Percentiles rank a stretch among this genome's conserved stretches.
Conservation (phyloP, 2,888 invertebrate species). For the Acanthosepion lycidas region DNA sequence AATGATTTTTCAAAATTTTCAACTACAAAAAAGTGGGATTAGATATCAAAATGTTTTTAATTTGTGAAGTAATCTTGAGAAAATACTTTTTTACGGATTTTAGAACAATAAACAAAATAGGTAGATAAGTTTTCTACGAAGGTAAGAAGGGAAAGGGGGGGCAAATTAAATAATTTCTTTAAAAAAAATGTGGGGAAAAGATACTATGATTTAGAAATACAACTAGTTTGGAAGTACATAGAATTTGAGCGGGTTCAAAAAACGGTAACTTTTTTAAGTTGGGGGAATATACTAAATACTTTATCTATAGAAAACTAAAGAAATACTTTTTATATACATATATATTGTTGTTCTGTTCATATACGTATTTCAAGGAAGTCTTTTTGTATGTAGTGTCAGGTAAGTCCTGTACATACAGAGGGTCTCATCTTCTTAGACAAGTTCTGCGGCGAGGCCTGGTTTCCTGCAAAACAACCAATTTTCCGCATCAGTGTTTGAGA, state of each 20-base stretch:
- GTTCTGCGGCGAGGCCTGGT: conserved; percentile 2
- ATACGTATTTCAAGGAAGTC: background rate
- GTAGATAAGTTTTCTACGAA: background rate
- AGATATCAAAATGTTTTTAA: background rate
- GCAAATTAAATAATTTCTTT: background rate
- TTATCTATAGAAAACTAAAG: too few species aligned
- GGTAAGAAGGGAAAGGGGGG: background rate
- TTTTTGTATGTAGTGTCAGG: background rate
- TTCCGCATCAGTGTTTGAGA: conserved; percentile 1
- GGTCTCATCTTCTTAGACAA: background rate
- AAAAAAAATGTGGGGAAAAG: background rate
- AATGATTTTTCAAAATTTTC: background rate
- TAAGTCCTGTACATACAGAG: background rate
- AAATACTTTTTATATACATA: background rate
- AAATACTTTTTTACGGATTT: background rate
- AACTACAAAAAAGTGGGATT: background rate
- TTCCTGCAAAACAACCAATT: background rate
- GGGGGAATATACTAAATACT: too few species aligned
- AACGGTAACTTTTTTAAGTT: background rate
- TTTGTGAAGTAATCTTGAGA: background rate
- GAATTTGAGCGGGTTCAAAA: background rate
- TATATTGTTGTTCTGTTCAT: background rate
- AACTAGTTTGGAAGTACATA: background rate
- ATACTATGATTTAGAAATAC: background rate
- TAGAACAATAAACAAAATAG: background rate